Evolutionary conservation across 2,797 vertebrate species (phyloP), one percentile per base, ranked within the genome.

Genomic region (Schizopygopsis malacanthus): DNA sequence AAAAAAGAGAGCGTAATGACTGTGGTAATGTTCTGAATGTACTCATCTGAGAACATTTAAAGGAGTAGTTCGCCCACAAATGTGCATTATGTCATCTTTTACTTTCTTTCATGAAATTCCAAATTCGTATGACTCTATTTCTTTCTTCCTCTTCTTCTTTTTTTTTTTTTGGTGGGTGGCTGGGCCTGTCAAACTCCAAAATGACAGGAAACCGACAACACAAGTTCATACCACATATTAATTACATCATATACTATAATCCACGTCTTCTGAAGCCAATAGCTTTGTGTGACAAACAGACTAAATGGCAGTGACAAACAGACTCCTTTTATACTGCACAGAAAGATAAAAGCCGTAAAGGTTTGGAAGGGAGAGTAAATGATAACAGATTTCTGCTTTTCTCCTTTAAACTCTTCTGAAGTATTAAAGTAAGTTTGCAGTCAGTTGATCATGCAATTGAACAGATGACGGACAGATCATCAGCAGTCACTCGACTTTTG

Each of bases 391-490:
- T 18, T 25, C 2, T 8, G 1, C 2, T 56, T 39, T 39, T 39
- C 13, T 43, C 33, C 3, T 41, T 22, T 41, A 59, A 41, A 12
- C 75, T n/a, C 9, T 18, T 41, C 39, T 67, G 15, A 15, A 56
- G 10, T 63, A 28, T 67, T 67, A 8, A 3, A 69, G 65, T 18
- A 13, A 25, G 41, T 18, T 20, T 79, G 25, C 43, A 65, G 41
- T 47, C 16, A 63, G 75, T 39, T 39, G 54, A 25, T 47, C 12
- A 18, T 63, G 78, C 6, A 10, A 9, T 3, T 4, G 6, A 45
- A 65, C 41, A 33, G 78, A 33, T 80, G 78, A 79, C 33, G 25
- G 78, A 79, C 25, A 79, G n/a, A 47, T 18, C 16, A 50, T 80
- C 25, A 50, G 61, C 61, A 50, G 61, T 47, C 43, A 67, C 61